Evolutionary conservation across 2,113 vertebrate genomes (phyloP).

Genomic region (Suricata suricatta): DNA sequence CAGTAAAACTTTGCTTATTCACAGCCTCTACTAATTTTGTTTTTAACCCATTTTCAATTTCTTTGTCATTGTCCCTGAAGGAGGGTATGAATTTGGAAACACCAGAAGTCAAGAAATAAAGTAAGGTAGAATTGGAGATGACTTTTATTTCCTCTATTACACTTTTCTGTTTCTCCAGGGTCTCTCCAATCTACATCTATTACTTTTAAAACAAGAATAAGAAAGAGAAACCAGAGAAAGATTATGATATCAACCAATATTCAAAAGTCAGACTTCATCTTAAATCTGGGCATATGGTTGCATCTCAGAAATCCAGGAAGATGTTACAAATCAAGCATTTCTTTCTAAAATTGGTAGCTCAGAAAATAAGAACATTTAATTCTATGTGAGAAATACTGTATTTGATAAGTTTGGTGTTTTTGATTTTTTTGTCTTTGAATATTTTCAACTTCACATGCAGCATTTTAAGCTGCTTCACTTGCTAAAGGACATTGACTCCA

Average conservation of each 20-base stretch:
- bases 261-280: neutral
- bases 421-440: neutral
- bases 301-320: neutral
- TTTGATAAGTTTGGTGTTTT: neutral
- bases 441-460: neutral
- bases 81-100: conserved; percentile 13
- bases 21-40: neutral
- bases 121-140: neutral
- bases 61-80: neutral
- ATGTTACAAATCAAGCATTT: neutral
- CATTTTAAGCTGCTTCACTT: neutral
- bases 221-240: neutral
- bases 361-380: neutral
- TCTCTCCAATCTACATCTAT: neutral
- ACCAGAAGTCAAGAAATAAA: conserved; percentile 12
- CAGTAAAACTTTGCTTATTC: neutral
- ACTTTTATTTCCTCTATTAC: neutral
- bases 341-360: neutral
- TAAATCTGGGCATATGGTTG: neutral
- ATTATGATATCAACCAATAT: neutral
- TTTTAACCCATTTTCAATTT: neutral
- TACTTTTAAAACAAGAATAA: conserved; percentile 17
- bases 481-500: neutral
- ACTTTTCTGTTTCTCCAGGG: neutral
- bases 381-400: neutral